Evolutionary conservation across 2,113 vertebrate genomes (phyloP).

Genomic region (Cheilinus undulatus): DNA sequence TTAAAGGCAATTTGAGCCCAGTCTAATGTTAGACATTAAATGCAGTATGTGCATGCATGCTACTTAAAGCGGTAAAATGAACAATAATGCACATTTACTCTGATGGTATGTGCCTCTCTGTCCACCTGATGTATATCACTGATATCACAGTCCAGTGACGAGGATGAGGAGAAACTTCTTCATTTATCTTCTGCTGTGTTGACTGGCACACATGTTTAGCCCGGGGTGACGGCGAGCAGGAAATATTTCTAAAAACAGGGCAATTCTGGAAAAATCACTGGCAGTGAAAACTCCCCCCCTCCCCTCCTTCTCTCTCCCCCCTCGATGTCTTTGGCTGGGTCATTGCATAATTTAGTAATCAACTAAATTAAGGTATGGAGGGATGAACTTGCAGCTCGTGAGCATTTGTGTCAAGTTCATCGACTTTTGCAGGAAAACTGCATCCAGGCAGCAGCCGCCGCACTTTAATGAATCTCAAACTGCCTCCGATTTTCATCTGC

Average conservation of each 20-base stretch:
- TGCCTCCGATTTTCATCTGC: conserved; percentile 69
- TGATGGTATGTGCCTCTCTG: conserved; percentile 21
- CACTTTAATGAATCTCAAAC: conserved; percentile 66
- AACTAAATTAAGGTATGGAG: conserved; percentile 75
- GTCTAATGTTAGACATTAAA: conserved; percentile 45
- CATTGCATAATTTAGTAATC: conserved; percentile 81
- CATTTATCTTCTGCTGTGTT: conserved; percentile 69
- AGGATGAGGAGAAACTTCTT: conserved; percentile 29
- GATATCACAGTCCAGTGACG: conserved; percentile 34
- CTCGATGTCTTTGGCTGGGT: conserved; percentile 72
- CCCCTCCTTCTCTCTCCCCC: neutral
- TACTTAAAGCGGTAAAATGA: conserved; percentile 36
- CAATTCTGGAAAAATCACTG: conserved; percentile 70
- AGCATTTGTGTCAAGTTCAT: conserved; percentile 78
- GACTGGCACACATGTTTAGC: conserved; percentile 77
- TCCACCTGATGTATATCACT: conserved; percentile 63
- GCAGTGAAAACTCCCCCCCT: conserved; percentile 35
- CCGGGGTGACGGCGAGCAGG: conserved; percentile 63
- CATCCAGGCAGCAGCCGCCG: conserved; percentile 47
- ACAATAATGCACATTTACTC: conserved; percentile 28
- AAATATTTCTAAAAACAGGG: conserved; percentile 71
- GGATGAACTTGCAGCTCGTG: conserved; percentile 74
- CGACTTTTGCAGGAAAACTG: conserved; percentile 57
- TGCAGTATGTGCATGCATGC: neutral
- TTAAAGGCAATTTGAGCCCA: conserved; percentile 52